These are phyloP conservation scores for Tipula helvola DNA, from an alignment of 2,888 invertebrate genomes.

Conservation along the genomic window DNA sequence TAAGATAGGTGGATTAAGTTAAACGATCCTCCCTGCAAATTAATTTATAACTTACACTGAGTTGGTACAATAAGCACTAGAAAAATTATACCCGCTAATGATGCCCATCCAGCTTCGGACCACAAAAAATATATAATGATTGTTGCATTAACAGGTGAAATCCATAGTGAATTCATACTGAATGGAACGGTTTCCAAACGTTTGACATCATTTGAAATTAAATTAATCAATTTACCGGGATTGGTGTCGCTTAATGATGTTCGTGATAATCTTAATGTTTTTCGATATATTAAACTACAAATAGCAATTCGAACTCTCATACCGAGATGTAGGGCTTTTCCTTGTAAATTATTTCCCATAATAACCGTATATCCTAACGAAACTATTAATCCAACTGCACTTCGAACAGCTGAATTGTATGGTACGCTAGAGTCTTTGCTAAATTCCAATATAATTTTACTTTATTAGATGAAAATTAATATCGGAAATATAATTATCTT, in stretches of 20 bases:
- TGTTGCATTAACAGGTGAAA: slow-evolving; percentile 53
- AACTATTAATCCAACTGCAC: slow-evolving; percentile 36
- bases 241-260: slow-evolving; percentile 69
- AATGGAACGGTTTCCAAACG: slow-evolving; percentile 66
- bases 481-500: not conserved
- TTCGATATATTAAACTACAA: slow-evolving; percentile 74
- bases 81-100: slow-evolving; percentile 56
- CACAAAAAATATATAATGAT: slow-evolving; percentile 61
- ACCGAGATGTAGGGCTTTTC: slow-evolving; percentile 62
- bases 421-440: slow-evolving; percentile 37
- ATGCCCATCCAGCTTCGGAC: slow-evolving; percentile 47
- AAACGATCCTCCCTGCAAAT: too few species aligned
- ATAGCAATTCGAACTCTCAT: slow-evolving; percentile 71
- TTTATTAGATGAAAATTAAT: not conserved
- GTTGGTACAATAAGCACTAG: slow-evolving; percentile 60
- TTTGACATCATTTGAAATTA: slow-evolving; percentile 77
- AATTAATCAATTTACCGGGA: slow-evolving; percentile 75
- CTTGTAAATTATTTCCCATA: slow-evolving; percentile 48
- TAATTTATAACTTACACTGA: slow-evolving; percentile 44
- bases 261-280: slow-evolving; percentile 59
- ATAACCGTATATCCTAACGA: slow-evolving; percentile 34
- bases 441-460: not conserved
- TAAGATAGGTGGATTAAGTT: too few species aligned
- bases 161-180: slow-evolving; percentile 68
- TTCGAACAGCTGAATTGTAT: slow-evolving; percentile 42